Evolutionary conservation across 2,113 vertebrate species (phyloP), one percentile per base, ranked within the genome.

Genomic region (Ochotona princeps): DNA sequence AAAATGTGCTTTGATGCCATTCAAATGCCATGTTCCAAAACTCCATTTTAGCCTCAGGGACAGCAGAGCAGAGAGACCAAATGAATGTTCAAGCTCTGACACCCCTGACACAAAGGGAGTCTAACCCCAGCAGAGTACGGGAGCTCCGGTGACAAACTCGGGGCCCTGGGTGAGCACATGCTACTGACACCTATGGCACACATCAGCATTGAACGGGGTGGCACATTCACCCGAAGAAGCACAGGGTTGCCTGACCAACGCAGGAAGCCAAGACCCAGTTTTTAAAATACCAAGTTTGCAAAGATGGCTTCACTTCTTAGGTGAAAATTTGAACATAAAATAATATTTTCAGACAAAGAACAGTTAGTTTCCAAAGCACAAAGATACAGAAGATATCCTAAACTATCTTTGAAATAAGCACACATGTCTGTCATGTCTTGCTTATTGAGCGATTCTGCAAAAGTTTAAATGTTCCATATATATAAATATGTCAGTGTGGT

Each of bases 271-370:
- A 94, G 54, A 89, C 44, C 47, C 63, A 49, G 38, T 44, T 61
- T 90, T 91, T 87, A 63, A 76, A 25, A 65, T 11, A 82, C 69
- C 4, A 10, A 78, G 82, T 92, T 0, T 63, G 20, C 4, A 89
- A 87, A 87, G 51, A 32, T 66, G 51, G 38, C 25, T 94, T 87
- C 47, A 67, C 18, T 96, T 70, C 5, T n/a, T 17, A 65, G 61
- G 65, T 83, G 83, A 92, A 67, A 87, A 84, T 82, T 78, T 85
- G 51, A 84, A 47, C 8, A 83, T 54, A 13, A 73, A 80, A 51
- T 54, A 87, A 65, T 66, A 81, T 30, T n/a, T 72, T 90, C 90
- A 89, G 83, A 74, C n/a, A 90, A 87, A 87, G 25, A 91, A 83
- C n/a, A 94, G 18, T 87, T 60, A 79, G 32, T 11, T 35, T 93